Conservation (phyloP, 30 jellyfish, hydroid and myxozoan species). For the Hydra vulgaris region DNA sequence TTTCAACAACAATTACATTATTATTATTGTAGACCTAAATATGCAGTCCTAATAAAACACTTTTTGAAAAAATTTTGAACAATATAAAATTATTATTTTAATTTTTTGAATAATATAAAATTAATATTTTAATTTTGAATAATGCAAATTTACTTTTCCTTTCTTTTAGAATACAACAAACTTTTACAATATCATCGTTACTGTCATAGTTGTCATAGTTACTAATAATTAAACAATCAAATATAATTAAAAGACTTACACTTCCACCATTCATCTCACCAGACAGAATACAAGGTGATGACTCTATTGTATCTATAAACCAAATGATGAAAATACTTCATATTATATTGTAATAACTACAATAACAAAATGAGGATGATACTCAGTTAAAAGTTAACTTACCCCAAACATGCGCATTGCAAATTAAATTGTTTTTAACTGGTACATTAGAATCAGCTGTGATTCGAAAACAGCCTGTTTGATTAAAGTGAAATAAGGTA, state of each 20-base stretch:
- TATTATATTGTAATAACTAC: too few relatives aligned
- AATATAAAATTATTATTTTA: too few relatives aligned
- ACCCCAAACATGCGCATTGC: not conserved
- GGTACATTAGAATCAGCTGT: not conserved
- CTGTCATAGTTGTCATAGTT: too few relatives aligned
- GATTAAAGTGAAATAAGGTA: constrained; percentile 9
- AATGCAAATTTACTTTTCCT: not conserved
- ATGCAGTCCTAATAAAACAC: too few relatives aligned
- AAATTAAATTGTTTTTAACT: too few relatives aligned
- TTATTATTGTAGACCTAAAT: too few relatives aligned
- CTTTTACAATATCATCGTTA: too few relatives aligned
- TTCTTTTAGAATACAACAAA: not conserved
- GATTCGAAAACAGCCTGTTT: constrained; percentile 3
- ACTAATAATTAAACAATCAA: not conserved
- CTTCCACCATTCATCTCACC: constrained; percentile 41
- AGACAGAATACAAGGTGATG: constrained; percentile 18
- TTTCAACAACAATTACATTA: too few relatives aligned
- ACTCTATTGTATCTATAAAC: constrained; percentile 1
- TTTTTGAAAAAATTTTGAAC: too few relatives aligned
- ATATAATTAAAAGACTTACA: constrained; percentile 7
- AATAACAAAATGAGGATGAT: not conserved
- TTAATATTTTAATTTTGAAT: too few relatives aligned
- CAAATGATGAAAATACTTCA: too few relatives aligned
- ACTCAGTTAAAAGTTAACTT: not conserved
- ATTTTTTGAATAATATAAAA: too few relatives aligned